phyloP scores from a whole-genome alignment of 2,113 vertebrate species.

The Apaloderma vittatum region DNA sequence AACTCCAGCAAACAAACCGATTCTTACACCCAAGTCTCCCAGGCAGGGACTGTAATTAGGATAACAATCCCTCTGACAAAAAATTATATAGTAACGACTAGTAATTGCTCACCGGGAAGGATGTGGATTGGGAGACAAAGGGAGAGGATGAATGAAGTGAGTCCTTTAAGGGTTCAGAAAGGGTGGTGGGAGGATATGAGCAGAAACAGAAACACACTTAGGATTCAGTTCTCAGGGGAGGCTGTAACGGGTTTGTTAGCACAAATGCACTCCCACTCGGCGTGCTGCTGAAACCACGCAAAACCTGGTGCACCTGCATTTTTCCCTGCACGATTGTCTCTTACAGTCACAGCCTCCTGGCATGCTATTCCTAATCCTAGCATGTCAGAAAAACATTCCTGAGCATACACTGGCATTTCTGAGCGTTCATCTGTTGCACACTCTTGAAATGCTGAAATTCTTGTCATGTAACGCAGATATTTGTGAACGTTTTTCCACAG shows the following conservation, averaged over 20 bases:
- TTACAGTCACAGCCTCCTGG: not conserved
- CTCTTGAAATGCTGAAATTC: not conserved
- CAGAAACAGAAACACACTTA: constrained; percentile 30
- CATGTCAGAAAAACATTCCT: not conserved
- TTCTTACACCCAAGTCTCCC: not conserved
- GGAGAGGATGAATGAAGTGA: not conserved
- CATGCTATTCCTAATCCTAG: accelerated
- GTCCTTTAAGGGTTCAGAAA: not conserved
- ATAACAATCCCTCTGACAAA: not conserved
- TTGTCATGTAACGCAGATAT: not conserved
- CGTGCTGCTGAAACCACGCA: not conserved
- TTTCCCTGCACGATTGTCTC: not conserved
- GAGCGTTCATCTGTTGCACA: not conserved
- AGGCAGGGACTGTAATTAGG: constrained; percentile 13
- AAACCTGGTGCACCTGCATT: not conserved
- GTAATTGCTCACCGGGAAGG: not conserved
- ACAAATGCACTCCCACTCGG: not conserved
- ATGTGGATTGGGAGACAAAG: constrained; percentile 6
- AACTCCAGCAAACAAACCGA: not conserved
- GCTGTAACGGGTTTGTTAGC: not conserved
- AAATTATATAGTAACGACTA: not conserved
- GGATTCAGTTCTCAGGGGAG: not conserved
- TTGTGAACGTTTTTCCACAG: not conserved
- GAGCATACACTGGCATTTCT: not conserved
- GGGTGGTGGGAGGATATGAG: not conserved